Conservation (phyloP, 1,140 invertebrate species). For the Charaxes varanes region DNA sequence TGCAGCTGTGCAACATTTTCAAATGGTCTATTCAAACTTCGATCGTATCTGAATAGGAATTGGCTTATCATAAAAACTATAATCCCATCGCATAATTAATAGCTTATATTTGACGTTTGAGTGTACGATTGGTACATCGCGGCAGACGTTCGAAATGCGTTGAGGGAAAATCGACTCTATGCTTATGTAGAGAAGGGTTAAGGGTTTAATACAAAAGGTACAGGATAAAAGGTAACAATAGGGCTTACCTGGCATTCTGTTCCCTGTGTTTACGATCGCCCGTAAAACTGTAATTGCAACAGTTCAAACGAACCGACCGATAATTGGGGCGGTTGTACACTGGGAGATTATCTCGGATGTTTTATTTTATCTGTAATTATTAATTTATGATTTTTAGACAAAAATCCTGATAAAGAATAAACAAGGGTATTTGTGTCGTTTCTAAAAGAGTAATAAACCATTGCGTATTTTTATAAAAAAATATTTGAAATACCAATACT, state of each 20-base stretch:
- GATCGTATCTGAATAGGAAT: too few species aligned
- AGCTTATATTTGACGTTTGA: slow-evolving; percentile 1
- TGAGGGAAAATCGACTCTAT: background rate
- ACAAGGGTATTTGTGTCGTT: too few species aligned
- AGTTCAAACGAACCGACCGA: slow-evolving; percentile 51
- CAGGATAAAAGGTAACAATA: slow-evolving; percentile 31
- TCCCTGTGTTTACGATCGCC: slow-evolving; percentile 48
- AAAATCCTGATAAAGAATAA: too few species aligned
- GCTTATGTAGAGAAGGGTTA: background rate
- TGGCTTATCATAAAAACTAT: slow-evolving; percentile 6
- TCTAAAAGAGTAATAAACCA: too few species aligned
- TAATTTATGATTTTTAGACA: too few species aligned
- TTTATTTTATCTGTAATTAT: too few species aligned
- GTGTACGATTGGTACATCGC: background rate
- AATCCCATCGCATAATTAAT: background rate
- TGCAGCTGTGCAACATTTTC: background rate
- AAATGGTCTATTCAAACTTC: too few species aligned
- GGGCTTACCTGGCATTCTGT: slow-evolving; percentile 49
- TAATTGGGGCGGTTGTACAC: slow-evolving; percentile 17
- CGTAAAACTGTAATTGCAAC: slow-evolving; percentile 59
- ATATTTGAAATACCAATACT: too few species aligned
- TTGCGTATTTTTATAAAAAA: too few species aligned
- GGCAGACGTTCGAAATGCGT: background rate
- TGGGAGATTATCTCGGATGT: too few species aligned
- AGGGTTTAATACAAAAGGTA: slow-evolving; percentile 6